Evolutionary conservation across 2,888 invertebrate genomes (phyloP).

Genomic region (Ennomos quercinarius): DNA sequence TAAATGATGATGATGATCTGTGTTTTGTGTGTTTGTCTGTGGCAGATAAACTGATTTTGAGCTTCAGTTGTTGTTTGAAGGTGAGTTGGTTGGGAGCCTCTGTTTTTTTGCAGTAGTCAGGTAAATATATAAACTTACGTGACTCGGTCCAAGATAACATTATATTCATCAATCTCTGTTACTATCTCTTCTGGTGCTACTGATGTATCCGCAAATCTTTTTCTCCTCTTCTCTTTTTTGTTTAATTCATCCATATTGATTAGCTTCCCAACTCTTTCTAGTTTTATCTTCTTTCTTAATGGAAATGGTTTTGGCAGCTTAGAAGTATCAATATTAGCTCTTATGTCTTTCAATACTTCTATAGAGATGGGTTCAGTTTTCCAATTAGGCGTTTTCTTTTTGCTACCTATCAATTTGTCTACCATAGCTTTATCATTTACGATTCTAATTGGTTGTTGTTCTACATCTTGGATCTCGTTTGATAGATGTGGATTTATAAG

Average conservation of each 20-base stretch:
- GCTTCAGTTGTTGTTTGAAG: too few species aligned
- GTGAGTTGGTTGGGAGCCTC: too few species aligned
- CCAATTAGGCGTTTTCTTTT: conserved; percentile 55
- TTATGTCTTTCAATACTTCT: conserved; percentile 64
- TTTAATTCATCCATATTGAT: conserved; percentile 59
- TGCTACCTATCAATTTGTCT: conserved; percentile 26
- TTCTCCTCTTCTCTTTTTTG: conserved; percentile 44
- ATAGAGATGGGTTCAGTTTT: conserved; percentile 63
- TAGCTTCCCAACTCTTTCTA: conserved; percentile 69
- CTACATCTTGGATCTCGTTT: conserved; percentile 38
- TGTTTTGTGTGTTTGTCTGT: too few species aligned
- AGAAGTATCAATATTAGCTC: conserved; percentile 61
- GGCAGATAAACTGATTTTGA: too few species aligned
- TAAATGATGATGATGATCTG: too few species aligned
- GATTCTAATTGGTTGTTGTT: conserved; percentile 12
- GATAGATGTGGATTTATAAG: conserved; percentile 45
- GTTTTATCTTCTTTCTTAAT: conserved; percentile 62
- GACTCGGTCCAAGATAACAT: too few species aligned
- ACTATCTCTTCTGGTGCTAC: conserved; percentile 5
- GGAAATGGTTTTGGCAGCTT: conserved; percentile 57
- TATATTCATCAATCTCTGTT: conserved; percentile 32
- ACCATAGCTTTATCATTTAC: conserved; percentile 19
- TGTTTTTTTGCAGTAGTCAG: too few species aligned
- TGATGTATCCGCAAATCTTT: conserved; percentile 42
- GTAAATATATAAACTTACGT: too few species aligned